Evolutionary conservation across 2,888 invertebrate genomes (phyloP).

Genomic region (Pollenia amentaria): DNA sequence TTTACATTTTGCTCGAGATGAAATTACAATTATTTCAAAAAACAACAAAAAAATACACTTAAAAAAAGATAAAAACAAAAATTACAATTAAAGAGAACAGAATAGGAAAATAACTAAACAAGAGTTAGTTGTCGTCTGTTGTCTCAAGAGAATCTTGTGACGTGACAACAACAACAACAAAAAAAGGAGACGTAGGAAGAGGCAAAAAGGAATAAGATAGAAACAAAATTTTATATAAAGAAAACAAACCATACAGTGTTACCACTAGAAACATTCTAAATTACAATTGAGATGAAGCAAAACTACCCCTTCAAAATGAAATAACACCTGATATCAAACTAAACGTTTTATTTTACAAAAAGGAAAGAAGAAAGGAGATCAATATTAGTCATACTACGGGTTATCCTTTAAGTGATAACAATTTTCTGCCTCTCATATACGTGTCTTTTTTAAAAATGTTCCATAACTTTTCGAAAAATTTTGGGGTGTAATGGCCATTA

Average conservation of each 20-base stretch:
- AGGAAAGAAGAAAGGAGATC: too few relatives aligned
- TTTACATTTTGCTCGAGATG: background rate
- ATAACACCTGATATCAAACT: too few relatives aligned
- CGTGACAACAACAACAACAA: background rate
- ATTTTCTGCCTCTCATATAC: too few relatives aligned
- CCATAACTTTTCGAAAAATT: too few relatives aligned
- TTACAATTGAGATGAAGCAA: too few relatives aligned
- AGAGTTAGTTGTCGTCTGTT: constrained; percentile 5
- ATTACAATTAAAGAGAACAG: background rate
- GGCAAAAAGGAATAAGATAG: background rate
- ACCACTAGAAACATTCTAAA: too few relatives aligned
- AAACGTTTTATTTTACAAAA: too few relatives aligned
- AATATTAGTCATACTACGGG: too few relatives aligned
- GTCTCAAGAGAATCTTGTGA: constrained; percentile 3
- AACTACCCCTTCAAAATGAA: too few relatives aligned
- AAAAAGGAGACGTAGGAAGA: background rate
- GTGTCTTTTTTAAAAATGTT: too few relatives aligned
- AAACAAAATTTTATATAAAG: background rate
- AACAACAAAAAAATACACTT: background rate
- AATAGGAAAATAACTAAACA: background rate
- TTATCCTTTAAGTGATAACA: too few relatives aligned
- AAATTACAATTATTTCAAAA: background rate
- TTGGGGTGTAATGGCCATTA: too few relatives aligned
- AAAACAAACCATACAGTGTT: background rate
- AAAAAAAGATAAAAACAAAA: background rate